phyloP scores from a whole-genome alignment of 2,888 invertebrate species.

The Drosophila limbata region DNA sequence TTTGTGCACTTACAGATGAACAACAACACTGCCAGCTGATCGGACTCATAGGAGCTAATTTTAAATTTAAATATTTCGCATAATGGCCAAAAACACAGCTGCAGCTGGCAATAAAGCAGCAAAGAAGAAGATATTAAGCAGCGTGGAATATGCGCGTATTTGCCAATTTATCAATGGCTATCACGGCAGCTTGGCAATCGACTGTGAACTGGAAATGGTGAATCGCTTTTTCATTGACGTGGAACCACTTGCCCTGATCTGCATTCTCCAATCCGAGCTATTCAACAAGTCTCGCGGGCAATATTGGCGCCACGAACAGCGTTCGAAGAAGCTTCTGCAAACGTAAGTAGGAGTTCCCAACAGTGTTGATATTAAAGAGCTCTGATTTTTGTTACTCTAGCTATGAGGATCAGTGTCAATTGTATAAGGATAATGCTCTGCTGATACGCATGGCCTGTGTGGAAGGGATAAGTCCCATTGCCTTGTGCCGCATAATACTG shows the following conservation, averaged over 20 bases:
- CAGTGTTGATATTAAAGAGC: not conserved
- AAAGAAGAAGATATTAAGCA: constrained; percentile 71
- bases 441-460: constrained; percentile 77
- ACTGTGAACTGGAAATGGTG: constrained; percentile 87
- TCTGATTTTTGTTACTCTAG: constrained; percentile 36
- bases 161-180: constrained; percentile 86
- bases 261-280: constrained; percentile 89
- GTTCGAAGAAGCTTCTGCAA: constrained; percentile 86
- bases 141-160: constrained; percentile 65
- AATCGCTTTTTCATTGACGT: constrained; percentile 87
- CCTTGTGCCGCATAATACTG: constrained; percentile 80
- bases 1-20: not conserved
- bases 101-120: not conserved
- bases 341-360: constrained; percentile 55
- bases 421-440: constrained; percentile 54
- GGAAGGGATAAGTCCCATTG: constrained; percentile 77
- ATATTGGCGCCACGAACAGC: constrained; percentile 87
- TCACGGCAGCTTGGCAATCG: constrained; percentile 86
- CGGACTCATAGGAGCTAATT: constrained; percentile 2
- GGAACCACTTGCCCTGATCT: constrained; percentile 88
- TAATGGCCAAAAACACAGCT: constrained; percentile 31
- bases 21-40: constrained; percentile 21
- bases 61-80: constrained; percentile 14
- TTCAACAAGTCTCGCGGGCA: constrained; percentile 88
- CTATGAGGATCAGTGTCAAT: constrained; percentile 64